Base-by-base conservation (phyloP, 30 jellyfish, hydroid and myxozoan species). In the Catostylus mosaicus region DNA sequence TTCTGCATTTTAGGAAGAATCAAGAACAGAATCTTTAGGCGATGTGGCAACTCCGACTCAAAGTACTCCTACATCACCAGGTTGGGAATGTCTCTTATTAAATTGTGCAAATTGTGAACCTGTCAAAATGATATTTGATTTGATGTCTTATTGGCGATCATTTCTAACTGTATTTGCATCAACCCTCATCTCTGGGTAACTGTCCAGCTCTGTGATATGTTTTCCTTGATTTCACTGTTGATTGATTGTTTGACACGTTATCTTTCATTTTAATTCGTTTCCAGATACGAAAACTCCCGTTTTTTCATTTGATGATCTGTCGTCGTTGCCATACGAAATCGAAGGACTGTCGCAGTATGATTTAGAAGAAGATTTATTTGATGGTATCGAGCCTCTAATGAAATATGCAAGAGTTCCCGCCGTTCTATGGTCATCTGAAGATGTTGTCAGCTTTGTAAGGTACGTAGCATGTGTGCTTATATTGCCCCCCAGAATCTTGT, bases 381-480 rank as follows among this genome's bases (percentile, higher is more conserved):
- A 94, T 89, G 99, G 99, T 11, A 91, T 84, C 31, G 99, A 95
- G 63, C 97, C 99, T 23, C 77, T 86, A 40, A 74, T 72, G 87
- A 88, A 88, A 57, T 95, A 84, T 67, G 88, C 99, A 33, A 75
- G 81, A 29, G 86, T 95, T 4, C 99, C 99, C 18, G 90, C 95
- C 19, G 99, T 95, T 30, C 71, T 95, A 40, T 95, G 99, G 99
- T 77, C 96, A 19, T 22, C 92, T 6, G 95, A 79, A 64, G 94
- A 95, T 22, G 99, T 95, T 30, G 96, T 80, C 35, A 89, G 95
- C 59, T 95, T 89, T 73, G 81, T 95, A 22, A 78, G 97, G 99
- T 95, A 80, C 7, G 92, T n/a, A n/a, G n/a, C n/a, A n/a, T n/a
- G n/a, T n/a, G n/a, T n/a, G n/a, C n/a, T n/a, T n/a, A n/a, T n/a